Evolutionary conservation across 2,888 invertebrate genomes (phyloP).

Genomic region (Orthosia incerta): DNA sequence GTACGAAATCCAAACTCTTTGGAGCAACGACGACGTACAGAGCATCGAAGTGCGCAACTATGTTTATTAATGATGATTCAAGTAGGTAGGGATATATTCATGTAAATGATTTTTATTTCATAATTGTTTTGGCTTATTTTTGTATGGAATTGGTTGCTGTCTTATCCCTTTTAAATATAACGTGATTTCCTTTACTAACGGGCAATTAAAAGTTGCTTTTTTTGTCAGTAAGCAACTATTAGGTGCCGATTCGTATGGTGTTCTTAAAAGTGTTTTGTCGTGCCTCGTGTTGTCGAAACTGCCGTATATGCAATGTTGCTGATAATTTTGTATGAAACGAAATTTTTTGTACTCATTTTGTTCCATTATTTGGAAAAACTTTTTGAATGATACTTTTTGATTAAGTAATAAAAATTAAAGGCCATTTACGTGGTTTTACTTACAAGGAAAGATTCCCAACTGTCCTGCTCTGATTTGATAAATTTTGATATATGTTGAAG

Average conservation of each 20-base stretch:
- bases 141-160: background rate
- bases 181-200: background rate
- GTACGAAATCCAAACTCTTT: conserved; percentile 81
- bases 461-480: too few species aligned
- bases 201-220: conserved; percentile 24
- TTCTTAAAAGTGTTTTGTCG: background rate
- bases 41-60: conserved; percentile 86
- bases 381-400: conserved; percentile 32
- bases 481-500: too few species aligned
- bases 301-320: conserved; percentile 1
- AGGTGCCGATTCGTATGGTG: background rate
- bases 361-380: background rate
- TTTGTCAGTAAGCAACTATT: background rate
- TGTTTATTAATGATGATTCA: conserved; percentile 71
- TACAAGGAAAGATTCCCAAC: too few species aligned
- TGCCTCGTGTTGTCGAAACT: background rate
- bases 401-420: conserved; percentile 18
- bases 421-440: background rate
- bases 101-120: background rate
- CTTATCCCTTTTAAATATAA: background rate
- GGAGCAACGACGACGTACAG: conserved; percentile 84
- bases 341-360: conserved; percentile 8
- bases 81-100: background rate
- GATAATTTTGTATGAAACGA: conserved; percentile 21
- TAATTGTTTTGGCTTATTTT: background rate